phyloP scores from a whole-genome alignment of 2,888 invertebrate species.

The Tuta absoluta region DNA sequence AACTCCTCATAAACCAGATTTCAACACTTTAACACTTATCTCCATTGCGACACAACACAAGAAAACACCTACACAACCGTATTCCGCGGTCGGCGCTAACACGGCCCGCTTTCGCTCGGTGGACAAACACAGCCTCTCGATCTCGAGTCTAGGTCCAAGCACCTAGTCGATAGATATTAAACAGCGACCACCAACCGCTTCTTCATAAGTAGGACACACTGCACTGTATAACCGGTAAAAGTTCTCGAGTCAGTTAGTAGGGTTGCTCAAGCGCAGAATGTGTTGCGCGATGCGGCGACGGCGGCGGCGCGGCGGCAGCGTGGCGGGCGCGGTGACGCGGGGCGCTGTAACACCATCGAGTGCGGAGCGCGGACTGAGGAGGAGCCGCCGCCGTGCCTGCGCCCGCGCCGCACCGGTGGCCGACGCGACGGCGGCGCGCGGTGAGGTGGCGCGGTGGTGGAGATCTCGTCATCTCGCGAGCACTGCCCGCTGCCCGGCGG shows the following conservation, averaged over 20 bases:
- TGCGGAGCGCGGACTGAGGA: slow-evolving; percentile 28
- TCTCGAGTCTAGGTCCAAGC: slow-evolving; percentile 34
- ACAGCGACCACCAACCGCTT: slow-evolving; percentile 5
- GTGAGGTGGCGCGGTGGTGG: slow-evolving; percentile 23
- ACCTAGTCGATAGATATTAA: slow-evolving; percentile 28
- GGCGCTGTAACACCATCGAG: slow-evolving; percentile 46
- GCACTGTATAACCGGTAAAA: slow-evolving; percentile 26
- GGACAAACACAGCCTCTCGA: slow-evolving; percentile 44
- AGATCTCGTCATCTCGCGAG: slow-evolving; percentile 25
- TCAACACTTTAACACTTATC: slow-evolving; percentile 77
- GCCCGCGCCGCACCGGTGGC: slow-evolving; percentile 14
- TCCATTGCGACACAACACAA: slow-evolving; percentile 70
- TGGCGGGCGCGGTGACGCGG: slow-evolving; percentile 37
- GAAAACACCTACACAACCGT: slow-evolving; percentile 70
- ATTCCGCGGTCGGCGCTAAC: slow-evolving; percentile 57
- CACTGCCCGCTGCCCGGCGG: slow-evolving; percentile 12
- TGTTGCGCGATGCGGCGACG: slow-evolving; percentile 11
- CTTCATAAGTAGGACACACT: slow-evolving; percentile 20
- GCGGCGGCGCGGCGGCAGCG: slow-evolving; percentile 30
- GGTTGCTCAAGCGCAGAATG: slow-evolving; percentile 34
- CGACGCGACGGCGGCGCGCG: slow-evolving; percentile 32
- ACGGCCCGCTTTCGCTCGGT: slow-evolving; percentile 71
- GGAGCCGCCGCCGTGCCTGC: slow-evolving; percentile 26
- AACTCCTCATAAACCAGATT: slow-evolving; percentile 73
- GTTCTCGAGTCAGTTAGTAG: slow-evolving; percentile 25